Evolutionary conservation across 1,140 invertebrate genomes (phyloP).

Genomic region (Drosophila mauritiana): DNA sequence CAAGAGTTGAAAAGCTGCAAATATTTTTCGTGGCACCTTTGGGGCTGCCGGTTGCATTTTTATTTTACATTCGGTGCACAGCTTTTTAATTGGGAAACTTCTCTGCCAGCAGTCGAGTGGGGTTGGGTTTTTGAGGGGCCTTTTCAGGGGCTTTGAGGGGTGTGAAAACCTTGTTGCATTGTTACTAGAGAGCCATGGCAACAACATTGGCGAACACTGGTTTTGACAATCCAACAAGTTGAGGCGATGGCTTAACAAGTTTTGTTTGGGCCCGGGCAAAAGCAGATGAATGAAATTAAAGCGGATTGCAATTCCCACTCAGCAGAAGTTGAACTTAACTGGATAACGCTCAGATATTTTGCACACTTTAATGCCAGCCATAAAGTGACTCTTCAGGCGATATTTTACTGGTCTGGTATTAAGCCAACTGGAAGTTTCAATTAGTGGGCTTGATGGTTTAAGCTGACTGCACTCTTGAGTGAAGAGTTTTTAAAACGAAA

Average conservation of each 20-base stretch:
- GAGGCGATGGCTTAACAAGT: conserved; percentile 46
- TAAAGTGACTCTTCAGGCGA: conserved; percentile 4
- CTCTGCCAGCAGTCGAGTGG: conserved; percentile 12
- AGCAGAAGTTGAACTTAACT: conserved; percentile 27
- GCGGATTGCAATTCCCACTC: conserved; percentile 8
- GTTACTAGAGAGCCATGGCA: conserved; percentile 35
- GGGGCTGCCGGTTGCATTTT: conserved; percentile 18
- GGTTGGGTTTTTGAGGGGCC: neutral
- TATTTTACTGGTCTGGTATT: neutral
- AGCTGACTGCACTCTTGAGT: neutral
- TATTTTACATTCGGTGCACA: conserved; percentile 37
- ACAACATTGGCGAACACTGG: conserved; percentile 43
- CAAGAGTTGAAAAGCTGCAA: conserved; percentile 30
- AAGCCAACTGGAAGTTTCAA: conserved; percentile 3
- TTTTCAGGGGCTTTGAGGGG: neutral
- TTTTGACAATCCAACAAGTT: conserved; percentile 56
- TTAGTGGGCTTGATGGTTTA: neutral
- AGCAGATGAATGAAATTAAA: conserved; percentile 40
- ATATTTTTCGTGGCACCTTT: conserved; percentile 44
- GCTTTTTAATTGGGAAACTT: conserved; percentile 67
- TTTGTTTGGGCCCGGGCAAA: conserved; percentile 36
- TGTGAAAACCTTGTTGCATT: conserved; percentile 34
- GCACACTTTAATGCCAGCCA: conserved; percentile 8
- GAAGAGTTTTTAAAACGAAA: neutral
- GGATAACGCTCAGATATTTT: conserved; percentile 16